Evolutionary conservation across 2,797 vertebrate genomes (phyloP).

Genomic region (Sciurus carolinensis): DNA sequence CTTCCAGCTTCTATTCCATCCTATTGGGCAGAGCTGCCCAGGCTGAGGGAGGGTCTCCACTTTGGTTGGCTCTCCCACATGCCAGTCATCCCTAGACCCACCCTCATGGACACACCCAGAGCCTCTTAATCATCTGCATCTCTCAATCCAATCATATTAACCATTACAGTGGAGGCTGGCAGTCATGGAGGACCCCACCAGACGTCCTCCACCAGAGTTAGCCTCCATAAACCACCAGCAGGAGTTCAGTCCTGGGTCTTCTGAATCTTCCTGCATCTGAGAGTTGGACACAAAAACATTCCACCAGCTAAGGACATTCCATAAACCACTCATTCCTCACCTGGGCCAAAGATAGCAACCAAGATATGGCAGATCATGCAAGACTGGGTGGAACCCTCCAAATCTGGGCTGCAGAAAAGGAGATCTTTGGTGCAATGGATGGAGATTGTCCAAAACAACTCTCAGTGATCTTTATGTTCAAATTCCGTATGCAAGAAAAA

Average conservation of each 20-base stretch:
- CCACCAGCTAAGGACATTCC: rapidly evolving
- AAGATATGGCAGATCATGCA: rapidly evolving
- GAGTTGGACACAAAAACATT: too few relatives aligned
- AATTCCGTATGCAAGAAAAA: rapidly evolving
- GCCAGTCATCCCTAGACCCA: too few relatives aligned
- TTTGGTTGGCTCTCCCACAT: too few relatives aligned
- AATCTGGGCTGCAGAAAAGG: too few relatives aligned
- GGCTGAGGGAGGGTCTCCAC: too few relatives aligned
- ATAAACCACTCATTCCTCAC: rapidly evolving
- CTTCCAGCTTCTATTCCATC: too few relatives aligned
- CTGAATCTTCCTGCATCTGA: too few relatives aligned
- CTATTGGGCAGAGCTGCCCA: too few relatives aligned
- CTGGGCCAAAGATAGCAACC: rapidly evolving
- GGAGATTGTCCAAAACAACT: background rate
- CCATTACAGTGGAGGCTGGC: too few relatives aligned
- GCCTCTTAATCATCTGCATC: too few relatives aligned
- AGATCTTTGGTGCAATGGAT: rapidly evolving
- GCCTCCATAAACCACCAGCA: rapidly evolving
- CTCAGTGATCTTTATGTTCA: rapidly evolving
- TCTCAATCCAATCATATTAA: too few relatives aligned
- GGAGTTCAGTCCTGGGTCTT: rapidly evolving
- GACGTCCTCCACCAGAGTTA: rapidly evolving
- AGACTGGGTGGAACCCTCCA: rapidly evolving
- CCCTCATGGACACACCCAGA: too few relatives aligned
- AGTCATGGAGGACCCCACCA: background rate